These are phyloP conservation scores for Crotalus helleri DNA, from an alignment of 2,113 vertebrate genomes.

Conservation along the genomic window DNA sequence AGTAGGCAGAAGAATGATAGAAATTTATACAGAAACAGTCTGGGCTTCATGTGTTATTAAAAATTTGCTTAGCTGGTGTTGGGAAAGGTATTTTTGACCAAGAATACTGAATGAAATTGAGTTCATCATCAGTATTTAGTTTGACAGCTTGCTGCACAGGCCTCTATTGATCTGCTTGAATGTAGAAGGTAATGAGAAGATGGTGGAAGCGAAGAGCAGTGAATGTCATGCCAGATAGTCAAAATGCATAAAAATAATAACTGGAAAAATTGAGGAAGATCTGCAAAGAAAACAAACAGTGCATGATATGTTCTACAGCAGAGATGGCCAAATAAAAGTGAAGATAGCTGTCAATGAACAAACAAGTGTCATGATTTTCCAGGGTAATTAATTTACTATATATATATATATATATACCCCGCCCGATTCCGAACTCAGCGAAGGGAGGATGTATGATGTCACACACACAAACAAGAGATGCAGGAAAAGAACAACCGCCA, in stretches of 20 bases:
- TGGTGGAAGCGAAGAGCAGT: conserved; percentile 15
- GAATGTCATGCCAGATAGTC: not conserved
- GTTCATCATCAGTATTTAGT: conserved; percentile 16
- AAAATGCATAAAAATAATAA: conserved; percentile 3
- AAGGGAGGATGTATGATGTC: no score
- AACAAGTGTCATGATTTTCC: not conserved
- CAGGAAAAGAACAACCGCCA: no score
- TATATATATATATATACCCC: not conserved
- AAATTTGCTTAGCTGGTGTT: conserved; percentile 1
- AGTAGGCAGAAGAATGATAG: conserved; percentile 9
- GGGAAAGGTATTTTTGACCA: not conserved
- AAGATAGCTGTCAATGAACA: not conserved
- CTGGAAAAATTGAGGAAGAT: conserved; percentile 14
- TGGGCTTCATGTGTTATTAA: conserved; percentile 19
- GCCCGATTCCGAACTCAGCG: no score
- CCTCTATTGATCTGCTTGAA: conserved; percentile 24
- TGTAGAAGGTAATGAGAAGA: conserved; percentile 22
- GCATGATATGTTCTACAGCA: not conserved
- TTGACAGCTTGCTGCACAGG: conserved; percentile 10
- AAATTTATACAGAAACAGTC: not conserved
- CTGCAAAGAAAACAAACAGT: conserved; percentile 9
- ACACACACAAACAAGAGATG: no score
- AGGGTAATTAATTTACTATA: not conserved
- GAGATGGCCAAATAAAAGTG: not conserved
- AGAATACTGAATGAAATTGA: conserved; percentile 21